These are phyloP conservation scores for Pedetes capensis DNA, from an alignment of 2,113 vertebrate species.

Conservation along the genomic window DNA sequence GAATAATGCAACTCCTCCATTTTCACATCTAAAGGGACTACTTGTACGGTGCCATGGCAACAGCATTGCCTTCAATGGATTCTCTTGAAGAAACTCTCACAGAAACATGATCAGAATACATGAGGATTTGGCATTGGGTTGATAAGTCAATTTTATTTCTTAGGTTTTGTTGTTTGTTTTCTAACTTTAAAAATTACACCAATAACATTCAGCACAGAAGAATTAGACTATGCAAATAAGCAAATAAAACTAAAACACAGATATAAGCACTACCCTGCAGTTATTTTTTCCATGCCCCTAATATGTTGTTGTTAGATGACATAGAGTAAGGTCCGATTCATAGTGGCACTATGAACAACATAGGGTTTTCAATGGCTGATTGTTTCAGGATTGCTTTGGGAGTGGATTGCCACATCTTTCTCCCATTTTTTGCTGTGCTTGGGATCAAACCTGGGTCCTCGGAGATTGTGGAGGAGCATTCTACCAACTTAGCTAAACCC, in stretches of 20 bases:
- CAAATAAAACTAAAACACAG: not conserved
- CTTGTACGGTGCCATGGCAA: conserved; percentile 44
- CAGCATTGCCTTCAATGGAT: not conserved
- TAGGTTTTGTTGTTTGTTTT: not conserved
- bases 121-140: not conserved
- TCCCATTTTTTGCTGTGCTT: too few relatives aligned
- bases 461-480: too few relatives aligned
- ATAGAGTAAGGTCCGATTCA: too few relatives aligned
- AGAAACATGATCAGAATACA: conserved; percentile 27
- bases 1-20: not conserved
- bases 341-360: too few relatives aligned
- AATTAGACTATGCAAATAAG: not conserved
- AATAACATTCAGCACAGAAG: conserved; percentile 3
- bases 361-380: too few relatives aligned
- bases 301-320: too few relatives aligned
- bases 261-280: not conserved
- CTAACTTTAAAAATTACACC: conserved; percentile 41
- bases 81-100: conserved; percentile 38
- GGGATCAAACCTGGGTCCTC: too few relatives aligned
- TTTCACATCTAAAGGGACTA: conserved; percentile 7
- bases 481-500: too few relatives aligned
- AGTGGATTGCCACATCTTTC: too few relatives aligned
- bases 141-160: not conserved
- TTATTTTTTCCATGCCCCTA: too few relatives aligned
- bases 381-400: too few relatives aligned